Conservation (phyloP, 2,113 vertebrate genomes). For the Helogale parvula region DNA sequence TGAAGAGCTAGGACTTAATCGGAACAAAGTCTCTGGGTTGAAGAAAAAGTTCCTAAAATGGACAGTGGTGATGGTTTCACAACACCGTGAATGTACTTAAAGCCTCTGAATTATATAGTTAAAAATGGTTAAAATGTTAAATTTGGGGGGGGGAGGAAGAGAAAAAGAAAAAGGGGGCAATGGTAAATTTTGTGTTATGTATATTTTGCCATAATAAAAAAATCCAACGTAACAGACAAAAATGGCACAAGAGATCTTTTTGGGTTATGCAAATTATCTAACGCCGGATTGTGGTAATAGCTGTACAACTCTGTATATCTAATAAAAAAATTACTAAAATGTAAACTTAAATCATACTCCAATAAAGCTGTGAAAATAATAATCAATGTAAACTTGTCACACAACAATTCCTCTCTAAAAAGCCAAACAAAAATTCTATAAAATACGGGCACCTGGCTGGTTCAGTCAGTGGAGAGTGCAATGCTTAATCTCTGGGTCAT, state of each 20-base stretch:
- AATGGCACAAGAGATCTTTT: neutral
- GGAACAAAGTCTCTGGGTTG: neutral
- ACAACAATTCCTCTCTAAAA: neutral
- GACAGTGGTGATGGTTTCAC: neutral
- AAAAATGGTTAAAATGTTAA: too few relatives aligned
- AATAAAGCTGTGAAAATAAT: neutral
- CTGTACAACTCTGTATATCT: neutral
- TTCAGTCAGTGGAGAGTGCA: neutral
- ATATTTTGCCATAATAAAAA: neutral
- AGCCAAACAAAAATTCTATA: neutral
- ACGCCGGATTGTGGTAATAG: neutral
- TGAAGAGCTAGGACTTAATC: neutral
- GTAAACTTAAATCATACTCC: neutral
- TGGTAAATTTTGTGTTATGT: neutral
- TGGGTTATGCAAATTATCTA: neutral
- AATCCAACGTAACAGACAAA: neutral
- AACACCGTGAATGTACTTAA: neutral
- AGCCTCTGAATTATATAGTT: neutral
- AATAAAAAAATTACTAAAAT: neutral
- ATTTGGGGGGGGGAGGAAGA: too few relatives aligned
- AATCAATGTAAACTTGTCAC: neutral
- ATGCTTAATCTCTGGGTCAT: neutral
- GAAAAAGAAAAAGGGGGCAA: neutral
- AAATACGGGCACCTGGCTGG: neutral
- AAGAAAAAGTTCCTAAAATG: constrained; percentile 7